Evolutionary conservation across 2,888 invertebrate genomes (phyloP).

Genomic region (Pandemis cinnamomeana): DNA sequence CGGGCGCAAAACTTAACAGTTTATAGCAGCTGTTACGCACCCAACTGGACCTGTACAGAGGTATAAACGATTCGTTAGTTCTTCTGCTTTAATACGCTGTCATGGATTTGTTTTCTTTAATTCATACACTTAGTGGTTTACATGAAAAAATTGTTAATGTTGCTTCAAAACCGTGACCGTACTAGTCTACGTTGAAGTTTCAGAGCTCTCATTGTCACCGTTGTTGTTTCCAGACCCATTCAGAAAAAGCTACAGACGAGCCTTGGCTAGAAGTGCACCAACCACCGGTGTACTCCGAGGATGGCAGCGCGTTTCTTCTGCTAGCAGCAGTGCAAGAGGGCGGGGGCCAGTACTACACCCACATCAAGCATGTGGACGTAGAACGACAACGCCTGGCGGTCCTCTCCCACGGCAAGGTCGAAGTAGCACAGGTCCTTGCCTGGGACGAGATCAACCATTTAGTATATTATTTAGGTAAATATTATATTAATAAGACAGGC

Average conservation of each 20-base stretch:
- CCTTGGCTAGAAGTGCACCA: conserved; percentile 94
- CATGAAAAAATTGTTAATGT: background rate
- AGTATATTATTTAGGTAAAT: conserved; percentile 88
- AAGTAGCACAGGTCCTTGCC: conserved; percentile 91
- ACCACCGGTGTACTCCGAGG: conserved; percentile 92
- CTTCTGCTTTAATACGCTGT: conserved; percentile 34
- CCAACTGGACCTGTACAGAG: conserved; percentile 93
- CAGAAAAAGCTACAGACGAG: conserved; percentile 92
- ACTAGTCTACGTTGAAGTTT: background rate
- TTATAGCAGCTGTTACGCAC: conserved; percentile 92
- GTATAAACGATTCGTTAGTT: conserved; percentile 68
- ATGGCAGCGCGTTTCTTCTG: conserved; percentile 93
- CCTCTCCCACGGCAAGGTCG: conserved; percentile 93
- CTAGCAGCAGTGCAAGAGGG: conserved; percentile 94
- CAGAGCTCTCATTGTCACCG: background rate
- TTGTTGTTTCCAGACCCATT: conserved; percentile 86
- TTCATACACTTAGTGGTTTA: background rate
- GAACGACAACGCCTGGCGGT: conserved; percentile 93
- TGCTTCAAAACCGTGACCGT: background rate
- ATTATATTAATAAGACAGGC: background rate
- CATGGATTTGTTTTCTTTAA: no score
- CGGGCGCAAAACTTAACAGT: conserved; percentile 96
- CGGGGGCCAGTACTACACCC: conserved; percentile 92
- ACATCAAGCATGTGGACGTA: conserved; percentile 94
- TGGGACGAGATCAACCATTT: conserved; percentile 94